Conservation (phyloP, 2,888 invertebrate genomes). For the Alcis repandata region DNA sequence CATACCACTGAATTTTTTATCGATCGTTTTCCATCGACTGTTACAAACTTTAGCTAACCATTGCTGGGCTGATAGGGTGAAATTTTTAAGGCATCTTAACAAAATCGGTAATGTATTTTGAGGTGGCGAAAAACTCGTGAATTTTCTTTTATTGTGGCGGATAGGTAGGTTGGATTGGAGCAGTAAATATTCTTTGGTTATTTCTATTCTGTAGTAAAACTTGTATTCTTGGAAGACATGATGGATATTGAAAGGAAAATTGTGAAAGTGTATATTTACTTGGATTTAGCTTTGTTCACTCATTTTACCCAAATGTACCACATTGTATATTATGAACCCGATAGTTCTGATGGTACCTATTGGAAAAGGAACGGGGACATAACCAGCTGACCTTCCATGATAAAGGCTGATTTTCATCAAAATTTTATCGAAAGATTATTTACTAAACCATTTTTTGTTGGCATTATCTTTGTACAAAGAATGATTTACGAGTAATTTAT, state of each 20-base stretch:
- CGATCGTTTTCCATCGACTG: background rate
- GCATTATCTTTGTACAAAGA: too few relatives aligned
- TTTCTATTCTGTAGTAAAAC: background rate
- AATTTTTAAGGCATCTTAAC: background rate
- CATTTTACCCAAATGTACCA: too few relatives aligned
- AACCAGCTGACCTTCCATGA: too few relatives aligned
- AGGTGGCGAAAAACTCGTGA: background rate
- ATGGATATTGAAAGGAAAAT: background rate
- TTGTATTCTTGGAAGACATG: background rate
- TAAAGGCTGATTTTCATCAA: too few relatives aligned
- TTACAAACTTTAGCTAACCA: conserved; percentile 1
- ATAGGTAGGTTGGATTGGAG: background rate
- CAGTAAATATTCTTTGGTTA: conserved; percentile 4
- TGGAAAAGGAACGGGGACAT: too few relatives aligned
- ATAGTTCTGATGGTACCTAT: too few relatives aligned
- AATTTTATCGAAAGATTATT: too few relatives aligned
- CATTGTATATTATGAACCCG: too few relatives aligned
- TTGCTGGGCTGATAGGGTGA: background rate
- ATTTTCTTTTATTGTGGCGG: conserved; percentile 8
- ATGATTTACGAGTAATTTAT: too few relatives aligned
- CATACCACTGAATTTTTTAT: conserved; percentile 1
- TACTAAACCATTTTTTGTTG: too few relatives aligned
- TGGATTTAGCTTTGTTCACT: too few relatives aligned
- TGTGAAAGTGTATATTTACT: background rate
- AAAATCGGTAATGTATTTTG: background rate